phyloP scores from a whole-genome alignment of 2,888 invertebrate genomes.

The Elegia similella region DNA sequence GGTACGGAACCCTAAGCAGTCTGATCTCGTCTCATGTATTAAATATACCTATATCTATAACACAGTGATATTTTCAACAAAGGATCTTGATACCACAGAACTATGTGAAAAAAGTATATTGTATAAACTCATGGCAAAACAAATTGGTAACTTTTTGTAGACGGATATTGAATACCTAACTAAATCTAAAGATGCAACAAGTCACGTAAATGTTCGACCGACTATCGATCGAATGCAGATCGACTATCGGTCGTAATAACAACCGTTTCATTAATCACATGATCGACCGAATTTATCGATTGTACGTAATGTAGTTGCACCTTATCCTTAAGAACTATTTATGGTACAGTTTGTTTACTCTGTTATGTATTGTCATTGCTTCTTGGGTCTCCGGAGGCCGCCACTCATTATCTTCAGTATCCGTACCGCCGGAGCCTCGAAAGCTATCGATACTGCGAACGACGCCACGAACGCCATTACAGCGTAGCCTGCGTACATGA shows the following conservation, averaged over 20 bases:
- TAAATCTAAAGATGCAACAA: background rate
- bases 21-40: too few species aligned
- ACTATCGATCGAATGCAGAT: background rate
- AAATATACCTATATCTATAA: too few species aligned
- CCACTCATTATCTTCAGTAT: slow-evolving; percentile 85
- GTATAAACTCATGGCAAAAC: background rate
- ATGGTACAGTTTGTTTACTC: slow-evolving; percentile 5
- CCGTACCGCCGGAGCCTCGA: slow-evolving; percentile 91
- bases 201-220: background rate
- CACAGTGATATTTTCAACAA: too few species aligned
- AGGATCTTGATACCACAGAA: too few species aligned
- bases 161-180: background rate
- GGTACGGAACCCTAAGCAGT: too few species aligned
- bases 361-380: slow-evolving; percentile 35
- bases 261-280: background rate
- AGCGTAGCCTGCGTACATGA: slow-evolving; percentile 88
- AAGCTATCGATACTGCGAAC: slow-evolving; percentile 88
- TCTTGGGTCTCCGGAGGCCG: slow-evolving; percentile 54
- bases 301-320: background rate
- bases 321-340: background rate
- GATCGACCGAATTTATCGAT: background rate
- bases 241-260: background rate
- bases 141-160: background rate
- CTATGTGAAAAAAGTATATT: background rate
- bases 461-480: slow-evolving; percentile 89